Evolutionary conservation across 2,797 vertebrate species (phyloP).

Genomic region (Aeoliscus strigatus): DNA sequence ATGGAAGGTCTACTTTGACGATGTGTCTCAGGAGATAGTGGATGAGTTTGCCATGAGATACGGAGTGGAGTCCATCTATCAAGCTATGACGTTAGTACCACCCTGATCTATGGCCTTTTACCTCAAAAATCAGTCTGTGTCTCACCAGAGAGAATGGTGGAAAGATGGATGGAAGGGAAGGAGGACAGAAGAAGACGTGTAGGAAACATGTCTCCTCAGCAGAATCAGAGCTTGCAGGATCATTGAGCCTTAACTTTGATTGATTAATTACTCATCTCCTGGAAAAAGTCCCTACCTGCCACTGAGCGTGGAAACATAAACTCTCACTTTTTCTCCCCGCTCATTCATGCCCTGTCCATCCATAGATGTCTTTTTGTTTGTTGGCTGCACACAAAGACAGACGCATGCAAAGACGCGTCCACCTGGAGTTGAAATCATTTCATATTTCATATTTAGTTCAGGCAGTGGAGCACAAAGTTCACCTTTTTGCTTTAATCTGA

Average conservation of each 20-base stretch:
- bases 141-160: conserved; percentile 49
- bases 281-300: conserved; percentile 45
- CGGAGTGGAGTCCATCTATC: conserved; percentile 96
- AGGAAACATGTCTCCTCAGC: conserved; percentile 67
- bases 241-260: conserved; percentile 52
- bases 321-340: conserved; percentile 26
- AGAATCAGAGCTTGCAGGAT: conserved; percentile 49
- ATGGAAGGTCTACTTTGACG: conserved; percentile 98
- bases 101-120: conserved; percentile 66
- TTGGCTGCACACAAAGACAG: not conserved
- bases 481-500: too few species aligned
- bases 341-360: conserved; percentile 24
- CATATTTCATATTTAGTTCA: conserved; percentile 32
- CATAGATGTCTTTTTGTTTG: conserved; percentile 18
- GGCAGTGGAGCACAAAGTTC: too few species aligned
- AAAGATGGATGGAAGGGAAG: conserved; percentile 37
- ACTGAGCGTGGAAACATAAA: conserved; percentile 51
- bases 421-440: conserved; percentile 12
- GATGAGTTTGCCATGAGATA: conserved; percentile 98
- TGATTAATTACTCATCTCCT: conserved; percentile 51
- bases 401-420: conserved; percentile 3
- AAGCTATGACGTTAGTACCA: conserved; percentile 97
- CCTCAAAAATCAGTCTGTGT: conserved; percentile 58
- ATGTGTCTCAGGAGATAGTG: conserved; percentile 93
- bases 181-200: conserved; percentile 28